Evolutionary conservation across 2,797 vertebrate species (phyloP).

Genomic region (Falco novaeseelandiae): DNA sequence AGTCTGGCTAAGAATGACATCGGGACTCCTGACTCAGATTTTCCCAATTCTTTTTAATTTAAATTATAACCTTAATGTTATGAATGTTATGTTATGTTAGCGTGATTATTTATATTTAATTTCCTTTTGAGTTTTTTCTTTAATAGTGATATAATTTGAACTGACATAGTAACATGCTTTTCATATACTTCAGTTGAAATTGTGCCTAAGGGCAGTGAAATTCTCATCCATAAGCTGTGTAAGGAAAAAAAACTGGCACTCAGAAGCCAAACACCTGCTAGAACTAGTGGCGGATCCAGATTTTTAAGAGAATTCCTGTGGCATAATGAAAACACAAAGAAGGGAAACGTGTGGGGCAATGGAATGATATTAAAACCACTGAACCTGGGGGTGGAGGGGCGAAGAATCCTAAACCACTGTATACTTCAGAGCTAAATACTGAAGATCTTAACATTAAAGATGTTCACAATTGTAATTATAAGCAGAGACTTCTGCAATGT

Average conservation of each 20-base stretch:
- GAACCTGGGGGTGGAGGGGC: background rate
- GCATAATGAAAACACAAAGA: constrained; percentile 63
- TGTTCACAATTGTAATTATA: background rate
- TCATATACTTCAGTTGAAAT: constrained; percentile 69
- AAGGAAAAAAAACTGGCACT: constrained; percentile 35
- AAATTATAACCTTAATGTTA: constrained; percentile 58
- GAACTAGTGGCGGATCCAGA: constrained; percentile 47
- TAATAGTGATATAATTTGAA: constrained; percentile 68
- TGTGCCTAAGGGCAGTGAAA: constrained; percentile 62
- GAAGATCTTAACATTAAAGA: background rate
- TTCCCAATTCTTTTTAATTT: constrained; percentile 52
- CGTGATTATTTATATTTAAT: constrained; percentile 65
- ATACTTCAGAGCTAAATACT: background rate
- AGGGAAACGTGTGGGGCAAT: constrained; percentile 40
- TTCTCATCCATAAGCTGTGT: constrained; percentile 45
- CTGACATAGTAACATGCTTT: constrained; percentile 65
- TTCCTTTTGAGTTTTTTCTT: constrained; percentile 62
- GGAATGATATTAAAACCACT: constrained; percentile 1
- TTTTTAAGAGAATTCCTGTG: constrained; percentile 68
- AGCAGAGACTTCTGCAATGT: background rate
- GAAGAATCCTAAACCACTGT: background rate
- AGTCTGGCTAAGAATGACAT: constrained; percentile 13
- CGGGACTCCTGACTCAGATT: constrained; percentile 31
- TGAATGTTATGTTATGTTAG: constrained; percentile 58
- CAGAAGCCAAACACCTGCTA: constrained; percentile 73